Evolutionary conservation across 1,140 invertebrate species (phyloP).

Genomic region (Battus philenor): DNA sequence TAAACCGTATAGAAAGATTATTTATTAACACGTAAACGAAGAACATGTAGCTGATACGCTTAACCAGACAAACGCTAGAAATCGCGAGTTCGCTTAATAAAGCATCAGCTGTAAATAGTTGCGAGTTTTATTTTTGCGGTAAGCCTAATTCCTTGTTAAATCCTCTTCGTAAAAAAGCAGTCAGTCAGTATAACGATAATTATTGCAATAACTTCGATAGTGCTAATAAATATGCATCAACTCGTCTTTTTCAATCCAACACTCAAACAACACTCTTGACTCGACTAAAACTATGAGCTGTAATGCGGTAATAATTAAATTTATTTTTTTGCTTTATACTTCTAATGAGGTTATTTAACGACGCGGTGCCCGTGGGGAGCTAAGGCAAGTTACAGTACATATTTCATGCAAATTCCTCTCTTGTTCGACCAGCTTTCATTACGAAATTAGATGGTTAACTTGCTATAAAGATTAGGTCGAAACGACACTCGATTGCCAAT

Average conservation of each 20-base stretch:
- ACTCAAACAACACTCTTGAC: neutral
- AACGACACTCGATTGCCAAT: neutral
- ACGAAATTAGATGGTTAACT: no score
- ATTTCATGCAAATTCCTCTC: neutral
- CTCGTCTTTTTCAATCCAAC: neutral
- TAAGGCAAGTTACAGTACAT: slow-evolving; percentile 12
- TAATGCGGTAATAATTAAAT: neutral
- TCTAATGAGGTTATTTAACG: slow-evolving; percentile 14
- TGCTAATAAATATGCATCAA: neutral
- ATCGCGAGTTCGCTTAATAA: neutral
- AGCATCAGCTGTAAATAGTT: neutral
- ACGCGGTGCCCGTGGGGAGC: slow-evolving; percentile 2
- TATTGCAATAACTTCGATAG: slow-evolving; percentile 9
- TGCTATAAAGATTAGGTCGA: neutral
- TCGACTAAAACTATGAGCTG: slow-evolving; percentile 1
- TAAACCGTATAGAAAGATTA: no score
- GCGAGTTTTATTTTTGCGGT: neutral
- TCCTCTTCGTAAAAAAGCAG: slow-evolving; percentile 9
- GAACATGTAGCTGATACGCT: no score
- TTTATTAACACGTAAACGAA: no score
- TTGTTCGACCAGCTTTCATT: no score
- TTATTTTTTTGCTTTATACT: slow-evolving; percentile 2
- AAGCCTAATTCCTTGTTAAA: slow-evolving; percentile 8
- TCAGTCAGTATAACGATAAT: slow-evolving; percentile 7
- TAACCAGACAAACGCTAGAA: neutral